Base-by-base conservation (phyloP, 2,888 invertebrate species). In the Pristionchus mayeri region DNA sequence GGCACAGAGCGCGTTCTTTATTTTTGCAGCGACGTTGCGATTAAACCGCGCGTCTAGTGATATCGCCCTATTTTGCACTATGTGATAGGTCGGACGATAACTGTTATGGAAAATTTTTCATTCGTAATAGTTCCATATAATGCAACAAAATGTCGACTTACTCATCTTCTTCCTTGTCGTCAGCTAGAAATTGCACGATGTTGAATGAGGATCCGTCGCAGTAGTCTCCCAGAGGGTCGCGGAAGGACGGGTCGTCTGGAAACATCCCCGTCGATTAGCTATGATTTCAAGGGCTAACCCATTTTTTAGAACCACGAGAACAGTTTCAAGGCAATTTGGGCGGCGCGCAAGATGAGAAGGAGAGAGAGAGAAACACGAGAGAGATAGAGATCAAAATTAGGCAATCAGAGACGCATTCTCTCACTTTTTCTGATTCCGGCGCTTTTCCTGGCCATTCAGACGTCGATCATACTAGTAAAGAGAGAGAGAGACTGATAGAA, bases 111-210 rank as follows among this genome's bases (percentile, higher is more conserved):
- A n/a, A n/a, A n/a, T n/a, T n/a, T n/a, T n/a, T n/a, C n/a, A n/a
- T n/a, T n/a, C n/a, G n/a, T n/a, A n/a, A n/a, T n/a, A n/a, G n/a
- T n/a, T n/a, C n/a, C n/a, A n/a, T n/a, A n/a, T n/a, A n/a, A n/a
- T n/a, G n/a, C n/a, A n/a, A n/a, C n/a, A n/a, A n/a, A n/a, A n/a
- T n/a, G n/a, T n/a, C n/a, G n/a, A 87, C 91, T 90, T 81, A 91
- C 91, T 90, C 91, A 87, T 86, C 87, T 67, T 71, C 71, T 24
- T 40, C 40, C 37, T 71, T 63, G 34, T 63, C 63, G 63, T 88
- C 90, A 82, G 88, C 83, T 40, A 93, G 88, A 79, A 92, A 93
- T 54, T 91, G 89, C 30, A 93, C 87, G 85, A 93, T 92, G 86
- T 93, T 91, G 89, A 93, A 93, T 84, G 87, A 86, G n/a, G 87